Evolutionary conservation across 2,888 invertebrate species (phyloP).

Genomic region (Ormia ochracea): DNA sequence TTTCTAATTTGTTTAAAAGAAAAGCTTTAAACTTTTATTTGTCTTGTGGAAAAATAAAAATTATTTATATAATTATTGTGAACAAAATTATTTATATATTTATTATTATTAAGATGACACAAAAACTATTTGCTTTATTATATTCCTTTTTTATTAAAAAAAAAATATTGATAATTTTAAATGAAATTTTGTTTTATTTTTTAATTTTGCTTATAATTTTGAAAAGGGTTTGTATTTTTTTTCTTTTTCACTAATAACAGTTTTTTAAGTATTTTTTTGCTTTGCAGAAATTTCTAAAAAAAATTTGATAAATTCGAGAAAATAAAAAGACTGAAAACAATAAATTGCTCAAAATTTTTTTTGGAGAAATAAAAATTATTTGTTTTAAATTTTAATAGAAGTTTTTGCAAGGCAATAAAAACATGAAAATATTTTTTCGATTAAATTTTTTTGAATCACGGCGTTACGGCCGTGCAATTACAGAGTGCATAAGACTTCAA

Average conservation of each 20-base stretch:
- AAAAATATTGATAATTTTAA: constrained; percentile 25
- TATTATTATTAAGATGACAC: constrained; percentile 29
- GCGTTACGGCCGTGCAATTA: too few species aligned
- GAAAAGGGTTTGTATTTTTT: constrained; percentile 14
- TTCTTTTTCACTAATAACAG: neutral
- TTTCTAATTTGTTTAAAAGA: constrained; percentile 15
- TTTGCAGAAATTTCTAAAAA: constrained; percentile 11
- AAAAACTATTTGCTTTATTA: constrained; percentile 28
- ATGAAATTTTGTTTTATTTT: constrained; percentile 25
- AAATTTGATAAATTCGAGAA: neutral
- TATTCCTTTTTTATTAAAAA: constrained; percentile 38
- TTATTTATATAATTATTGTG: neutral
- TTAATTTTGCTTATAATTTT: constrained; percentile 24
- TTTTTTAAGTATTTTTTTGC: neutral
- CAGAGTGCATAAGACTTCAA: too few species aligned
- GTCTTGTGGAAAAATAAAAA: constrained; percentile 24
- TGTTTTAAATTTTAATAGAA: neutral
- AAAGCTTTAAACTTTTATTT: constrained; percentile 57
- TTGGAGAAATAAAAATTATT: constrained; percentile 3
- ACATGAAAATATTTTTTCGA: too few species aligned
- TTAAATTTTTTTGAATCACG: too few species aligned
- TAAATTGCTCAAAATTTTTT: constrained; percentile 45
- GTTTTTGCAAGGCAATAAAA: neutral
- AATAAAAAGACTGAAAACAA: constrained; percentile 38
- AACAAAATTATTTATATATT: constrained; percentile 13